A percentile compares a stretch with the other conserved stretches of the same genome.
Conservation (phyloP, 2,888 invertebrate genomes). For the Cantharis rustica region DNA sequence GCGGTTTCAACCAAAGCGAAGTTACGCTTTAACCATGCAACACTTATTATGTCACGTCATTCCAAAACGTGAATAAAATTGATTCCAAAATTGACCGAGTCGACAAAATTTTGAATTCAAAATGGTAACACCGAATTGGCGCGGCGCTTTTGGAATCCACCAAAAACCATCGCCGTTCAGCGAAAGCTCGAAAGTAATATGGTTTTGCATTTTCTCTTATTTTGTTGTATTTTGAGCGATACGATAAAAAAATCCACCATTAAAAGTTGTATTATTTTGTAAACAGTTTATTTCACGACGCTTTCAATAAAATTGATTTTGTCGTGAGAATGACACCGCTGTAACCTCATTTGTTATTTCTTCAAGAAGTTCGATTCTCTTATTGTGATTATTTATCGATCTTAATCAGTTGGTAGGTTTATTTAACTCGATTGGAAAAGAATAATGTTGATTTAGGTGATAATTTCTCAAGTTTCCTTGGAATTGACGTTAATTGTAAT, state of each 20-base stretch:
- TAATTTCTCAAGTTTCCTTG: background rate
- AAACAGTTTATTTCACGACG: background rate
- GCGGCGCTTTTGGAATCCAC: too few species aligned
- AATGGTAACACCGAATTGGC: too few species aligned
- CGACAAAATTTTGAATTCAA: background rate
- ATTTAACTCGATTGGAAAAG: conserved; percentile 10
- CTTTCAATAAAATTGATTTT: conserved; percentile 3
- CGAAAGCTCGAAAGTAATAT: too few species aligned
- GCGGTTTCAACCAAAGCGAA: conserved; percentile 7
- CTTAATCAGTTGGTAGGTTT: background rate
- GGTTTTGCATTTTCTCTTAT: background rate
- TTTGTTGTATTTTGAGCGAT: background rate
- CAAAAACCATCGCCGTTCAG: too few species aligned
- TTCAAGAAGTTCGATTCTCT: background rate
- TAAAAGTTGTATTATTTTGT: background rate
- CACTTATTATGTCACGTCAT: conserved; percentile 12
- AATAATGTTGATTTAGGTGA: conserved; percentile 12
- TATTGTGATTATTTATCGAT: conserved; percentile 1
- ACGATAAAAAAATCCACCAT: background rate
- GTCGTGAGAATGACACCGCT: background rate
- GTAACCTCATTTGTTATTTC: background rate
- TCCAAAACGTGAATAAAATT: background rate
- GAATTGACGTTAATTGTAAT: conserved; percentile 11
- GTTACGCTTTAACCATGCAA: conserved; percentile 5
- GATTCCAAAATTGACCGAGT: conserved; percentile 9